Conservation (phyloP, 2,888 invertebrate species). For the Cyclophora punctaria region DNA sequence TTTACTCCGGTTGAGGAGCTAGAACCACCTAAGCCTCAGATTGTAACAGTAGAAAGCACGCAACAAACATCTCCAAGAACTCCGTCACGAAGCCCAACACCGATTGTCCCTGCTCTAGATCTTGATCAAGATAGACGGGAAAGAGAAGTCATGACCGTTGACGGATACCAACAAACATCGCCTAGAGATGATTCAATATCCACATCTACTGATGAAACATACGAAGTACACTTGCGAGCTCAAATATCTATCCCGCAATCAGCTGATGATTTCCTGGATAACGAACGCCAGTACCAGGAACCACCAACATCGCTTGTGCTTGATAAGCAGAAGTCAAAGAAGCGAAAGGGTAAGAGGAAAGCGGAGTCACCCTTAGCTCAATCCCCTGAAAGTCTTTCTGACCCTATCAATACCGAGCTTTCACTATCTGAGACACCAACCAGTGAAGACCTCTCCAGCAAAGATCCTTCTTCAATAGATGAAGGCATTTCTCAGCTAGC, state of each 20-base stretch:
- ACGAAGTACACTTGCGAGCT: conserved; percentile 77
- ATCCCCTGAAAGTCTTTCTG: conserved; percentile 67
- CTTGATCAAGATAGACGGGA: conserved; percentile 12
- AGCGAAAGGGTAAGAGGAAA: conserved; percentile 56
- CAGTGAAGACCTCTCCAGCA: conserved; percentile 58
- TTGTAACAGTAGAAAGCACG: conserved; percentile 33
- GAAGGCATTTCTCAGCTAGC: conserved; percentile 64
- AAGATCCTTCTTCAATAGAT: conserved; percentile 59
- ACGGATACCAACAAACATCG: conserved; percentile 55
- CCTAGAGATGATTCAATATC: conserved; percentile 72
- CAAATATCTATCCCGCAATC: conserved; percentile 72
- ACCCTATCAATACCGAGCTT: conserved; percentile 67
- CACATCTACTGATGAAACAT: conserved; percentile 71
- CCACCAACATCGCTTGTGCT: conserved; percentile 39
- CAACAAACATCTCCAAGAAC: conserved; percentile 77
- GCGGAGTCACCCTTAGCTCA: conserved; percentile 46
- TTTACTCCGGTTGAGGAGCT: conserved; percentile 7
- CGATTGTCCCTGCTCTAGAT: conserved; percentile 24
- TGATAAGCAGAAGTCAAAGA: conserved; percentile 57
- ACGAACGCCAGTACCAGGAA: conserved; percentile 48
- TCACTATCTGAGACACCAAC: conserved; percentile 61
- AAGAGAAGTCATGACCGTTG: conserved; percentile 33
- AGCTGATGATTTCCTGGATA: conserved; percentile 54
- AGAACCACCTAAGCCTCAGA: conserved; percentile 16
- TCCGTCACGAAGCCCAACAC: conserved; percentile 17